Evolutionary conservation across 2,888 invertebrate genomes (phyloP).

Genomic region (Cephus sareptanus): DNA sequence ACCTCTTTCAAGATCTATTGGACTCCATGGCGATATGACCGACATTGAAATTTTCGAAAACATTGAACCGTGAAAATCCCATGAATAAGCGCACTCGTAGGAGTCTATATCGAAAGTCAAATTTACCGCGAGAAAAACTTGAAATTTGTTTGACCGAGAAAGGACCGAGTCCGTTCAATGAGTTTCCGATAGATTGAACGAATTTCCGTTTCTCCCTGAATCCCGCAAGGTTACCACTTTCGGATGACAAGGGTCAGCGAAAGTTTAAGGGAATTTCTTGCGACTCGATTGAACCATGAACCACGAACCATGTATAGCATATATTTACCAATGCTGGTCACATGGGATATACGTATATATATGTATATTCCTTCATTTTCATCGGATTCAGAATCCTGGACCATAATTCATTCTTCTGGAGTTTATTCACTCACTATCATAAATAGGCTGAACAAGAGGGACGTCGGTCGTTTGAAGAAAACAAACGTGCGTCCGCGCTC

Average conservation of each 20-base stretch:
- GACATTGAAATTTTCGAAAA: neutral
- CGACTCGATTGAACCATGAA: neutral
- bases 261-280: neutral
- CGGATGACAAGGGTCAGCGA: neutral
- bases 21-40: neutral
- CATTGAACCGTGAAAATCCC: neutral
- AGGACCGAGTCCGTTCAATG: neutral
- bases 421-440: neutral
- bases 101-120: neutral
- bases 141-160: neutral
- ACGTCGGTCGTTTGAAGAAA: constrained; percentile 21
- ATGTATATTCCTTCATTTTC: neutral
- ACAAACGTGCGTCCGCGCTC: constrained; percentile 18
- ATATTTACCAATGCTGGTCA: neutral
- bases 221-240: neutral
- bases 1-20: neutral
- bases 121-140: neutral
- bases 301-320: neutral
- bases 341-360: neutral
- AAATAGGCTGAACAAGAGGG: neutral
- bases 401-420: neutral
- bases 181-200: neutral
- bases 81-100: neutral
- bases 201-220: neutral
- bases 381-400: neutral